phyloP scores from a whole-genome alignment of 2,113 vertebrate species.

The Vanacampus margaritifer region DNA sequence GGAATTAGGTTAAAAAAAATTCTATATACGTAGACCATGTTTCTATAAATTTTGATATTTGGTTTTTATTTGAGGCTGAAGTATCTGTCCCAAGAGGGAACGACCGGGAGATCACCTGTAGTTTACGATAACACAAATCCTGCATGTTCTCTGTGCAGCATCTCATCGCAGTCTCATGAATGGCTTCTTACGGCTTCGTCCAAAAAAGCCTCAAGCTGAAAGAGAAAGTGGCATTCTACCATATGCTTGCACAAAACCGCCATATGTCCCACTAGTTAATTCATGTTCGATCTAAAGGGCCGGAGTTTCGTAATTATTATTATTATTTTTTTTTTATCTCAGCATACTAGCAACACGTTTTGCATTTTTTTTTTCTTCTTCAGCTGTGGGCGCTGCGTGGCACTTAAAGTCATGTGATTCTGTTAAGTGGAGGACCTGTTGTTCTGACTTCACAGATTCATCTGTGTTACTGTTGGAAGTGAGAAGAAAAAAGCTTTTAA shows the following conservation, averaged over 20 bases:
- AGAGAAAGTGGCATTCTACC: conserved; percentile 53
- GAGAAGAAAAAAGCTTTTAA: background rate
- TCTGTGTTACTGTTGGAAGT: background rate
- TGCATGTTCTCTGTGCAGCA: conserved; percentile 23
- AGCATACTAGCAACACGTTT: conserved; percentile 25
- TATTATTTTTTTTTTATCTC: conserved; percentile 30
- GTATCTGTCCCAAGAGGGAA: no score
- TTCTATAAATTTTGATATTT: no score
- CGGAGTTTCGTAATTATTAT: background rate
- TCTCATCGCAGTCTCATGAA: conserved; percentile 52
- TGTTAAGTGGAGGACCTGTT: conserved; percentile 20
- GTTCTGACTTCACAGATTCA: conserved; percentile 31
- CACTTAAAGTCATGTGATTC: conserved; percentile 16
- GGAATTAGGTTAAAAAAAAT: no score
- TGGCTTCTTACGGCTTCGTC: conserved; percentile 34
- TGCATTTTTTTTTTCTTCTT: conserved; percentile 32
- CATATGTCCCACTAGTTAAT: conserved; percentile 71
- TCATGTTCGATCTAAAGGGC: conserved; percentile 54
- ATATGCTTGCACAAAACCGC: conserved; percentile 63
- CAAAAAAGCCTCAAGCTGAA: conserved; percentile 53
- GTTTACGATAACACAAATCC: conserved; percentile 2
- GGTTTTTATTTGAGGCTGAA: no score
- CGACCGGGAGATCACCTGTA: background rate
- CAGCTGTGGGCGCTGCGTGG: conserved; percentile 12
- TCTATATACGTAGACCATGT: no score